Conservation (phyloP, 2,113 vertebrate genomes). For the Grammomys surdaster region DNA sequence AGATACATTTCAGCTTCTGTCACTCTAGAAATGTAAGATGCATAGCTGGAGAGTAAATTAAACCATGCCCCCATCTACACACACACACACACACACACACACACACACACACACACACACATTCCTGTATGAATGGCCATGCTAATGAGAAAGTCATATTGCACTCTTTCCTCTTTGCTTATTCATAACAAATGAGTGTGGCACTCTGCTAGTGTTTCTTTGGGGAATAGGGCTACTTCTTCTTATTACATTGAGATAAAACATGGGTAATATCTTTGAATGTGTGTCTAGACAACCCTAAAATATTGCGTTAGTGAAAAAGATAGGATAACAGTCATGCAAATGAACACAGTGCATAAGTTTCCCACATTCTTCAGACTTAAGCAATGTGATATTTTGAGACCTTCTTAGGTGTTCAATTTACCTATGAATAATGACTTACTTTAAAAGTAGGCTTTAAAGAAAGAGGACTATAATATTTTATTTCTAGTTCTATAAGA, state of each 20-base stretch:
- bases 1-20: neutral
- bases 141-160: constrained; percentile 60
- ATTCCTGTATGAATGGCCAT: constrained; percentile 42
- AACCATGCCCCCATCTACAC: neutral
- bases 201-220: constrained; percentile 44
- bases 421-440: neutral
- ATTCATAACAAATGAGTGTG: constrained; percentile 61
- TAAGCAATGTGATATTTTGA: constrained; percentile 33
- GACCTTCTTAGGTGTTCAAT: constrained; percentile 19
- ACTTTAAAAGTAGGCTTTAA: constrained; percentile 21
- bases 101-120: neutral
- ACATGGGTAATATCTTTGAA: constrained; percentile 32
- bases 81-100: no score
- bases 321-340: neutral
- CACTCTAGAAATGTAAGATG: constrained; percentile 54
- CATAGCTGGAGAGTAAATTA: constrained; percentile 50
- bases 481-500: neutral
- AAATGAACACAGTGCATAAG: constrained; percentile 1
- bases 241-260: constrained; percentile 48
- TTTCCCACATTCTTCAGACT: neutral
- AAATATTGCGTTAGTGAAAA: constrained; percentile 57
- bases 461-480: neutral
- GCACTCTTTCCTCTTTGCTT: constrained; percentile 43
- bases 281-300: constrained; percentile 38
- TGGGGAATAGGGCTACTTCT: constrained; percentile 13